Conservation (phyloP, 2,113 vertebrate species). For the Tenebrosternarchus preto region DNA sequence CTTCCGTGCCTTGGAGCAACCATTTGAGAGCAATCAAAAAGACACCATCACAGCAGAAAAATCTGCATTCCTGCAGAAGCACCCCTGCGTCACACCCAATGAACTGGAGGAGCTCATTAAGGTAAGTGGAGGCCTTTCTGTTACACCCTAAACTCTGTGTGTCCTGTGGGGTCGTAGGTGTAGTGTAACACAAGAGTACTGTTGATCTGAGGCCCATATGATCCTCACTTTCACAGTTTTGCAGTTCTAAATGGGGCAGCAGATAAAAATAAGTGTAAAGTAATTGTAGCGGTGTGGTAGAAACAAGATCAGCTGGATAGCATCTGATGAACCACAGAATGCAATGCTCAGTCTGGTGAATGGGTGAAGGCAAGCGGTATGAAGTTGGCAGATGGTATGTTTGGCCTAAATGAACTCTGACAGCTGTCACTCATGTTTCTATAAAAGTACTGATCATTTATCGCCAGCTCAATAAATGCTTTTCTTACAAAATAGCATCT, state of each 20-base stretch:
- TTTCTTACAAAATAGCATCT: no score
- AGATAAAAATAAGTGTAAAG: constrained; percentile 39
- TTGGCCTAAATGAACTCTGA: background rate
- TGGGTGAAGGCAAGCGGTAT: background rate
- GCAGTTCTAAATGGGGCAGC: constrained; percentile 8
- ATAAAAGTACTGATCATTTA: no score
- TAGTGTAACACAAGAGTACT: constrained; percentile 57
- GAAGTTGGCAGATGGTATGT: background rate
- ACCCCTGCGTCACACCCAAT: constrained; percentile 82
- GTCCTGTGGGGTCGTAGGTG: constrained; percentile 54
- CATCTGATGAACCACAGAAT: no score
- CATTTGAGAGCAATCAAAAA: constrained; percentile 92
- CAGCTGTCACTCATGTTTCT: no score
- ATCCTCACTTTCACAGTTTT: constrained; percentile 33
- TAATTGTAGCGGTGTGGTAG: background rate
- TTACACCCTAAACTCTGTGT: constrained; percentile 18
- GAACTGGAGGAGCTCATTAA: constrained; percentile 91
- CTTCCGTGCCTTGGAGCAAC: constrained; percentile 89
- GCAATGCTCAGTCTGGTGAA: background rate
- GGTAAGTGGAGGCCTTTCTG: constrained; percentile 64
- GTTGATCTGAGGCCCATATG: constrained; percentile 57
- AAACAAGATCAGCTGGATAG: background rate
- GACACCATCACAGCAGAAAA: constrained; percentile 88
- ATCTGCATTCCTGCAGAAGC: constrained; percentile 86
- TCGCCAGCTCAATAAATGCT: no score